phyloP scores from a whole-genome alignment of 2,113 vertebrate species.

The Natator depressus region DNA sequence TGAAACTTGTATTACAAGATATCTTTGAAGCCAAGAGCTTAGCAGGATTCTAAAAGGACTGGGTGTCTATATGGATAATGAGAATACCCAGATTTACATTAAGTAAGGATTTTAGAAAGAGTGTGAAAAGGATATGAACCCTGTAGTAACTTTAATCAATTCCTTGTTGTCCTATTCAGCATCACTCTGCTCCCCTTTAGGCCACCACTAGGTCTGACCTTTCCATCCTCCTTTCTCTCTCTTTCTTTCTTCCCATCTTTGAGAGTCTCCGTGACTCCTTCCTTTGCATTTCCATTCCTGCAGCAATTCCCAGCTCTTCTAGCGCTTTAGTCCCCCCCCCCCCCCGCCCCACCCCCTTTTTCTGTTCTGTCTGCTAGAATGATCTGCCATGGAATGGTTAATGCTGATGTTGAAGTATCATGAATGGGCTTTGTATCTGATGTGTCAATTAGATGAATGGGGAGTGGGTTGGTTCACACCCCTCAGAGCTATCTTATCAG shows the following conservation, averaged over 20 bases:
- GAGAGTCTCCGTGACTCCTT: not conserved
- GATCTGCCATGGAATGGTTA: not conserved
- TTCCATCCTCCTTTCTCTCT: not conserved
- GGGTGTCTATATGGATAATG: not conserved
- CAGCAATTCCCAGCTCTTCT: not conserved
- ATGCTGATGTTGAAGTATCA: not conserved
- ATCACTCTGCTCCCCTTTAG: not conserved
- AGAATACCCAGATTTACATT: not conserved
- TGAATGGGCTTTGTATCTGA: not conserved
- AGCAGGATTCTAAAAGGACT: not conserved
- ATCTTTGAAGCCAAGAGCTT: not conserved
- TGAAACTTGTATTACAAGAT: accelerated
- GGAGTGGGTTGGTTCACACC: not conserved
- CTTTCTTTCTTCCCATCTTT: not conserved
- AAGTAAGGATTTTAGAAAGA: not conserved
- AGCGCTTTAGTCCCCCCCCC: not conserved
- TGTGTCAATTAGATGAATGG: not conserved
- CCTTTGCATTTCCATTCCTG: not conserved
- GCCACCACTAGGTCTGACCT: not conserved
- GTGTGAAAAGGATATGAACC: not conserved
- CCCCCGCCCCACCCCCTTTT: not conserved
- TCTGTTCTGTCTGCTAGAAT: not conserved
- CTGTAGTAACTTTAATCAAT: not conserved
- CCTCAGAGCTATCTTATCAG: not conserved
- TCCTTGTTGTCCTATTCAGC: not conserved